Conservation (phyloP, 2,888 invertebrate species). For the Andrena camellia region DNA sequence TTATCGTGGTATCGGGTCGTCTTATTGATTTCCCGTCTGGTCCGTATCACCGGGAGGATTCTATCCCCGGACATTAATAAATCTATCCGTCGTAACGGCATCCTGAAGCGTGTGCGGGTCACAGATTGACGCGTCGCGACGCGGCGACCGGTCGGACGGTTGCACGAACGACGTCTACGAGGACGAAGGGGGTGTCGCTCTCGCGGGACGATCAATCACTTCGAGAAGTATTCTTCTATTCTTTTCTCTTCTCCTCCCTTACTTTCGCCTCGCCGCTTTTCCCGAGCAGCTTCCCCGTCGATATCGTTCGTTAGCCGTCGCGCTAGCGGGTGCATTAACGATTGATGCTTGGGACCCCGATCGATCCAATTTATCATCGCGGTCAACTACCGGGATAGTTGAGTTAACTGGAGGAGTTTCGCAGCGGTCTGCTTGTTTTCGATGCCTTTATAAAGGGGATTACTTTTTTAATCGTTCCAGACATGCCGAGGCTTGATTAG, state of each 20-base stretch:
- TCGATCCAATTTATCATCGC: conserved; percentile 6
- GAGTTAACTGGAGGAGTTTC: conserved; percentile 4
- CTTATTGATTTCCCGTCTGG: conserved; percentile 66
- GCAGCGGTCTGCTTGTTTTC: neutral
- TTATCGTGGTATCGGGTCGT: conserved; percentile 53
- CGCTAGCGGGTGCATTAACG: conserved; percentile 36
- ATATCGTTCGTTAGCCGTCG: conserved; percentile 56
- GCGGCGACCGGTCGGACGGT: conserved; percentile 53
- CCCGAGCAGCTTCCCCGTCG: conserved; percentile 23
- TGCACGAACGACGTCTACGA: conserved; percentile 46
- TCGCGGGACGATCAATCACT: conserved; percentile 72
- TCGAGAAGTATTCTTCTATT: conserved; percentile 56
- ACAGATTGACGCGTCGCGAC: conserved; percentile 66
- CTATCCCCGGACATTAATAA: conserved; percentile 70
- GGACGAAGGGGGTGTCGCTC: conserved; percentile 64
- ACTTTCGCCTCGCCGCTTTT: conserved; percentile 10
- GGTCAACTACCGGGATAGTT: conserved; percentile 5
- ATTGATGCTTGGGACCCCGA: conserved; percentile 10
- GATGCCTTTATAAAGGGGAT: neutral
- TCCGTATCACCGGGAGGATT: conserved; percentile 52
- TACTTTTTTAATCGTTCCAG: neutral
- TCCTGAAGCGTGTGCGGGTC: conserved; percentile 63
- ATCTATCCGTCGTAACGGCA: conserved; percentile 65
- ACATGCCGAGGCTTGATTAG: neutral
- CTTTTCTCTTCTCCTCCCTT: conserved; percentile 29